phyloP scores from a whole-genome alignment of 2,797 vertebrate species.

The Vireo griseus region DNA sequence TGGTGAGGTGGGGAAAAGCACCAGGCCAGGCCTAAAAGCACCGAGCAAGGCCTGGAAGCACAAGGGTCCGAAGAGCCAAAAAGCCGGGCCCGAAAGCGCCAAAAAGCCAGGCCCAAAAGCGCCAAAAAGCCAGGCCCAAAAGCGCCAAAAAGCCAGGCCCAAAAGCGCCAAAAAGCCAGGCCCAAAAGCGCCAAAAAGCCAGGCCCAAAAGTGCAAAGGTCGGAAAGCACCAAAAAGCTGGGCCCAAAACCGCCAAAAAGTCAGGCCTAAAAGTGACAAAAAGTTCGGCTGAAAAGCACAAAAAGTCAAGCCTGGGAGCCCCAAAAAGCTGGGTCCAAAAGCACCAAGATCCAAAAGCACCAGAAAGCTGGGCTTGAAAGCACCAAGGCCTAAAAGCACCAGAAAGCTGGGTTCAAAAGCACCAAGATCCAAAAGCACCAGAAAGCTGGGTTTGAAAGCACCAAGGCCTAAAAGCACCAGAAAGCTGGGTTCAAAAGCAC shows the following conservation, averaged over 20 bases:
- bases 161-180: not conserved
- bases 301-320: too few relatives aligned
- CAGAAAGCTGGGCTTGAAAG: not conserved
- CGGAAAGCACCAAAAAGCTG: not conserved
- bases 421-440: not conserved
- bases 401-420: not conserved
- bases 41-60: too few relatives aligned
- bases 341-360: not conserved
- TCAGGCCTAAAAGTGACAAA: not conserved
- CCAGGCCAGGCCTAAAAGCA: not conserved
- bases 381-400: fast-evolving
- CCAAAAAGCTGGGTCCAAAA: too few relatives aligned
- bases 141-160: not conserved
- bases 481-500: too few relatives aligned
- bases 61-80: not conserved
- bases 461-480: too few relatives aligned
- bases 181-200: not conserved
- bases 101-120: not conserved
- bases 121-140: not conserved
- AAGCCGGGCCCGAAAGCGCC: too few relatives aligned
- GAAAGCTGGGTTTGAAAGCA: not conserved
- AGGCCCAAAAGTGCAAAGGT: not conserved
- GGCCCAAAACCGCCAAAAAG: not conserved
- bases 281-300: not conserved
- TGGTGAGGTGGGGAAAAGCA: fast-evolving